A percentile compares a stretch with the other conserved stretches of the same genome.
These are phyloP conservation scores for Ceratosolen solmsi DNA, from an alignment of 1,140 invertebrate species.

Conservation along the genomic window DNA sequence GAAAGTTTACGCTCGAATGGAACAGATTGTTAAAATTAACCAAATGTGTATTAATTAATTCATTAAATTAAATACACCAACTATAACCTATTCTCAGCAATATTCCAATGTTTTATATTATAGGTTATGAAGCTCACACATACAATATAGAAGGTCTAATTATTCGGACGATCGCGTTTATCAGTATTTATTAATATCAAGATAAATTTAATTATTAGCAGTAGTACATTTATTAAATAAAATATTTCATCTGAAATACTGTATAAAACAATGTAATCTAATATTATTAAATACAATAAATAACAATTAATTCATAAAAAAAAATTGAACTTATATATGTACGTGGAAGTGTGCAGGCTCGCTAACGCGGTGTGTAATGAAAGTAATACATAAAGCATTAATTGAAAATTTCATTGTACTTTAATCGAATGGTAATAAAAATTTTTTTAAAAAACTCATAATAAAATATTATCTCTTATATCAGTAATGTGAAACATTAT, in stretches of 20 bases:
- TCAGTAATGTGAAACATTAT: no score
- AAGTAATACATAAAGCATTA: no score
- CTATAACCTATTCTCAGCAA: neutral
- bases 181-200: neutral
- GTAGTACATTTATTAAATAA: neutral
- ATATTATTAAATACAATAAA: neutral
- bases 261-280: neutral
- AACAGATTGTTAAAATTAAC: neutral
- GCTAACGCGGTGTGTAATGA: no score
- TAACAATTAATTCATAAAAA: no score
- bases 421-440: no score
- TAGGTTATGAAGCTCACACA: neutral
- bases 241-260: neutral
- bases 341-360: no score
- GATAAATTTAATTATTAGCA: neutral
- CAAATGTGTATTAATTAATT: slow-evolving; percentile 1
- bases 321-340: no score
- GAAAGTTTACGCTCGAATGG: neutral
- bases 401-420: no score
- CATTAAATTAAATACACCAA: neutral
- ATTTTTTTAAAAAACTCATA: no score
- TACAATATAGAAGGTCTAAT: neutral
- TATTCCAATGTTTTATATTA: neutral
- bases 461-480: no score
- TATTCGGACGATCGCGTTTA: neutral